A percentile compares a stretch with the other conserved stretches of the same genome.
phyloP scores from a whole-genome alignment of 2,888 invertebrate species.

The Drosophila fungiperda region DNA sequence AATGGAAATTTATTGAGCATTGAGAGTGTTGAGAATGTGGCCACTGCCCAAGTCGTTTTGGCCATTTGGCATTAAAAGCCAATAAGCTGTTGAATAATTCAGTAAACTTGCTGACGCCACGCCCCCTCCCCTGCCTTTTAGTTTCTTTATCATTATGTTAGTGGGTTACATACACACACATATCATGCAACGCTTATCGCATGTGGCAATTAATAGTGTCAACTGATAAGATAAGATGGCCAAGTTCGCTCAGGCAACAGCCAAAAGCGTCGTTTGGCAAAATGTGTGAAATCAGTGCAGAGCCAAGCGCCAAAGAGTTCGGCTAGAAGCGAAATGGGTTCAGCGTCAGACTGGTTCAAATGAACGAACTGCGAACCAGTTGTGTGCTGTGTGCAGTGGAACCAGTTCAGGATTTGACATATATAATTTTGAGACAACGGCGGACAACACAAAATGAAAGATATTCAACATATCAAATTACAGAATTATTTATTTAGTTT shows the following conservation, averaged over 20 bases:
- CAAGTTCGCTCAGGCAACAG: constrained; percentile 15
- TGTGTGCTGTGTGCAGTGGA: background rate
- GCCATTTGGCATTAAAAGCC: constrained; percentile 71
- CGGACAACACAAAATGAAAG: constrained; percentile 59
- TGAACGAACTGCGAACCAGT: background rate
- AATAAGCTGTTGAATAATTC: constrained; percentile 74
- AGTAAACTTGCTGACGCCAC: constrained; percentile 5
- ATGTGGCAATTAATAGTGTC: constrained; percentile 44
- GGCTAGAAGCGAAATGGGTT: constrained; percentile 20
- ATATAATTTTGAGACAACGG: background rate
- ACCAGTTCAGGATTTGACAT: background rate
- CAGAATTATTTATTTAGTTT: constrained; percentile 45
- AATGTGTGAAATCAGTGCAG: constrained; percentile 43
- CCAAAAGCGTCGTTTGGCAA: constrained; percentile 16
- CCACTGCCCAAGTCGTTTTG: constrained; percentile 40
- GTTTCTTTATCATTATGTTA: constrained; percentile 5
- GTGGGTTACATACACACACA: constrained; percentile 26
- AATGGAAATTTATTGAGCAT: constrained; percentile 79
- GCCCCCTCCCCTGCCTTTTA: background rate
- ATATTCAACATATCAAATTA: constrained; percentile 34
- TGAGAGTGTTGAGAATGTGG: constrained; percentile 78
- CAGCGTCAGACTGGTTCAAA: background rate
- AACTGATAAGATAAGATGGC: constrained; percentile 50
- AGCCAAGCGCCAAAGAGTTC: constrained; percentile 28
- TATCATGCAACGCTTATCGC: constrained; percentile 35